phyloP scores from a whole-genome alignment of 2,113 vertebrate species.

The Corydoras sp. region DNA sequence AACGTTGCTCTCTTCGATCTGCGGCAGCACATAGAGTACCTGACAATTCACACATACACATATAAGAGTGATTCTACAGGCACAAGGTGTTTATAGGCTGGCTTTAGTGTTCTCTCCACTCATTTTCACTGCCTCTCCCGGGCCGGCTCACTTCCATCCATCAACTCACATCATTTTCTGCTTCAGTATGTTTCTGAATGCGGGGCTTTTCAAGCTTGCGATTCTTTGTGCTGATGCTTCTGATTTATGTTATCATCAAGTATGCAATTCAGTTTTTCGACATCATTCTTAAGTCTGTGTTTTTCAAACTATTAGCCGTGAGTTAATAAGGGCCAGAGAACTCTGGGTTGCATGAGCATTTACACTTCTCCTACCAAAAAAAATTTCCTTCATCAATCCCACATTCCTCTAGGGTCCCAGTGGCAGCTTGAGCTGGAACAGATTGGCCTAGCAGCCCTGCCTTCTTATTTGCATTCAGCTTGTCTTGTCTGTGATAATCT shows the following conservation, averaged over 20 bases:
- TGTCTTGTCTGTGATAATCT: constrained; percentile 12
- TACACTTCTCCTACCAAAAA: not conserved
- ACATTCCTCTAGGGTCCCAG: not conserved
- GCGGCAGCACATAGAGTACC: not conserved
- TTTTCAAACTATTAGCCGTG: not conserved
- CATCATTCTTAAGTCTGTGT: not conserved
- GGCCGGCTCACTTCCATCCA: not conserved
- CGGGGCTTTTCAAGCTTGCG: too few species aligned
- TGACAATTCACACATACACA: constrained; percentile 11
- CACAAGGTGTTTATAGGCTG: not conserved
- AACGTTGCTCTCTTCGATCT: constrained; percentile 7
- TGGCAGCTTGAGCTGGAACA: constrained; percentile 6
- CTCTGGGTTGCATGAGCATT: not conserved
- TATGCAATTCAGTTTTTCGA: not conserved
- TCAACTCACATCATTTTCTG: not conserved
- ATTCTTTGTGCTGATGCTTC: too few species aligned
- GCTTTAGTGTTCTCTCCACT: constrained; percentile 1
- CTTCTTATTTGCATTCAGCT: not conserved
- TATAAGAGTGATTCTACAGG: constrained; percentile 8
- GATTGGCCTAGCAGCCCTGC: not conserved
- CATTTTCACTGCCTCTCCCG: not conserved
- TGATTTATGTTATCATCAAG: not conserved
- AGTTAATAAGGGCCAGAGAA: not conserved
- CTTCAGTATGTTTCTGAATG: not conserved
- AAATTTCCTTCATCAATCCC: not conserved